Base-by-base conservation (phyloP, 2,797 vertebrate genomes). In the Cynodonichthys magdalenae region DNA sequence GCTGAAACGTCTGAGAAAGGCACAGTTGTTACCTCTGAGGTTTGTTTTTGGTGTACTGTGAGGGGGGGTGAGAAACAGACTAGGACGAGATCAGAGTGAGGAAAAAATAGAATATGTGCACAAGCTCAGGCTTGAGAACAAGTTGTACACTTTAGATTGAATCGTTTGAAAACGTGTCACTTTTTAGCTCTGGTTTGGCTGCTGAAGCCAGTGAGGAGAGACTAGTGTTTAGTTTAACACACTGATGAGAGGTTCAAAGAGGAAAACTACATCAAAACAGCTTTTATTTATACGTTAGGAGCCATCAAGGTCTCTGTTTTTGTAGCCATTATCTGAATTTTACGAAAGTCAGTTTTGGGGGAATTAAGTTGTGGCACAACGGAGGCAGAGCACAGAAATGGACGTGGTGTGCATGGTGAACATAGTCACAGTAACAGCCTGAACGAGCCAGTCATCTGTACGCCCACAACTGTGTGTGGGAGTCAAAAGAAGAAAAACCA, bases 21-120 rank as follows among this genome's bases (percentile, higher is more conserved):
- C 55, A 1, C 68, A 42, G 82, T 90, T 90, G 90, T 90, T 75
- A 91, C 83, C 82, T 87, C 72, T 19, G 83, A 89, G 87, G 83
- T 74, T 83, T 75, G 82, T 74, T 71, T 59, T 75, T 27, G 53
- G 62, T 45, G 63, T 19, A 64, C 74, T 42, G 15, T 28, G 75
- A 7, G 10, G 34, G 34, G 10, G 15, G 46, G 8, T 1, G n/a
- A 85, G 69, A 74, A 65, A 81, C 69, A 41, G 44, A 70, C 77
- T 20, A 59, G 83, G 61, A 75, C 81, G 53, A 87, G 83, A 89
- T 88, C 86, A 88, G 83, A 89, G 82, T 69, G 5, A 52, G 65
- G 74, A 55, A 39, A 11, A 72, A 74, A 62, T 54, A 69, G 61
- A 79, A 68, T 60, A 41, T 47, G 63, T 42, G 59, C 42, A 24